phyloP scores from a whole-genome alignment of 2,888 invertebrate species.

The Zeuzera pyrina region DNA sequence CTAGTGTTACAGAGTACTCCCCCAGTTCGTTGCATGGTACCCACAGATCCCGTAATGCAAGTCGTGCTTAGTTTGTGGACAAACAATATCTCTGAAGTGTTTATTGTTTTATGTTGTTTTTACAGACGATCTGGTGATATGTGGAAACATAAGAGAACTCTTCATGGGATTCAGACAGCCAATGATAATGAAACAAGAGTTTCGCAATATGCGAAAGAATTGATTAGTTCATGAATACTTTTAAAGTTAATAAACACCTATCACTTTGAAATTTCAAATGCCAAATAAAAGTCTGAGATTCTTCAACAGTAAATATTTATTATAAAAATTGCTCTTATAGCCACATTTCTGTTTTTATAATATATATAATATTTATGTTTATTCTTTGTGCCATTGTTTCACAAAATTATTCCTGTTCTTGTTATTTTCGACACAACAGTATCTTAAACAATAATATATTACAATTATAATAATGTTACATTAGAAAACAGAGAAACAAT shows the following conservation, averaged over 20 bases:
- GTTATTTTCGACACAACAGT: slow-evolving; percentile 71
- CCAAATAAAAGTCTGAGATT: slow-evolving; percentile 50
- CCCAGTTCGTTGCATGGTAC: too few relatives aligned
- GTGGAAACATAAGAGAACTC: slow-evolving; percentile 66
- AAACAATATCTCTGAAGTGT: too few relatives aligned
- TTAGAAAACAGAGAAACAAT: slow-evolving; percentile 59
- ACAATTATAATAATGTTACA: slow-evolving; percentile 59
- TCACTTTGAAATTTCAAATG: background rate
- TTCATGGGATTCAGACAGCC: slow-evolving; percentile 43
- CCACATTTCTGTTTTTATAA: slow-evolving; percentile 72
- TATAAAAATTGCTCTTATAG: slow-evolving; percentile 74
- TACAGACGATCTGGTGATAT: slow-evolving; percentile 61
- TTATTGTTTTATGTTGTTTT: slow-evolving; percentile 6
- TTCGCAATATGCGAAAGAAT: too few relatives aligned
- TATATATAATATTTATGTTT: slow-evolving; percentile 72
- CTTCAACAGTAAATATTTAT: slow-evolving; percentile 74
- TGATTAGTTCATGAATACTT: background rate
- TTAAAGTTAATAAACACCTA: background rate
- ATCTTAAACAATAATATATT: slow-evolving; percentile 72
- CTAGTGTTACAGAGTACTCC: too few relatives aligned
- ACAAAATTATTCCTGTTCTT: slow-evolving; percentile 73
- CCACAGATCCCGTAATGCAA: too few relatives aligned
- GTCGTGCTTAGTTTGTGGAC: too few relatives aligned
- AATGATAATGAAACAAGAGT: background rate
- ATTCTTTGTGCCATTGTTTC: slow-evolving; percentile 73